Evolutionary conservation across 2,797 vertebrate genomes (phyloP).

Genomic region (Cirrhinus molitorella): DNA sequence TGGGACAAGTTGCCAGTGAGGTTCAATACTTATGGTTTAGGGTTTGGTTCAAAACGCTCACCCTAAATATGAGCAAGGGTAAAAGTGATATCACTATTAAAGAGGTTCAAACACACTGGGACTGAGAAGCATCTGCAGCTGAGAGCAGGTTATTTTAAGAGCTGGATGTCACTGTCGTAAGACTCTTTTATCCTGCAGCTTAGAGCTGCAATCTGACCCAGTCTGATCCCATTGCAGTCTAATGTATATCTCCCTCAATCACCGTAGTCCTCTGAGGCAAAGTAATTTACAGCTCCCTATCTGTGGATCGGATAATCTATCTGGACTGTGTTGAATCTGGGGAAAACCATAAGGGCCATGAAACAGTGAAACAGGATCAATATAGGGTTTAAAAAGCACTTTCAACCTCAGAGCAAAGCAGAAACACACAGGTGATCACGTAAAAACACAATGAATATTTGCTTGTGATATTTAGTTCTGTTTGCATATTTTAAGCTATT

Average conservation of each 20-base stretch:
- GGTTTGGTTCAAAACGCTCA: background rate
- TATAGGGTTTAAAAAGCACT: background rate
- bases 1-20: background rate
- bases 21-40: background rate
- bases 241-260: slow-evolving; percentile 17
- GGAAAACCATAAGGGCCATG: background rate
- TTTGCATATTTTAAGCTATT: background rate
- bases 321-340: background rate
- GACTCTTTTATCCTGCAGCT: slow-evolving; percentile 12
- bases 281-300: slow-evolving; percentile 33
- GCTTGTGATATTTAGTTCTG: background rate
- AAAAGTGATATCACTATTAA: background rate
- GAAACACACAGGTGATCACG: background rate
- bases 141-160: slow-evolving; percentile 37
- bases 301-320: slow-evolving; percentile 30
- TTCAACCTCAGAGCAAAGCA: background rate
- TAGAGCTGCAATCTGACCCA: slow-evolving; percentile 20
- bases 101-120: background rate
- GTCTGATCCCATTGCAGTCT: slow-evolving; percentile 37
- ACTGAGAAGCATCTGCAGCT: slow-evolving; percentile 3
- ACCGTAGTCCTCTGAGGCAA: background rate
- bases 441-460: background rate
- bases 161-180: slow-evolving; percentile 23
- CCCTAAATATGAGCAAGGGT: background rate
- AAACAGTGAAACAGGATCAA: background rate